Conservation (phyloP, 2,797 vertebrate species). For the Remorina albescens region DNA sequence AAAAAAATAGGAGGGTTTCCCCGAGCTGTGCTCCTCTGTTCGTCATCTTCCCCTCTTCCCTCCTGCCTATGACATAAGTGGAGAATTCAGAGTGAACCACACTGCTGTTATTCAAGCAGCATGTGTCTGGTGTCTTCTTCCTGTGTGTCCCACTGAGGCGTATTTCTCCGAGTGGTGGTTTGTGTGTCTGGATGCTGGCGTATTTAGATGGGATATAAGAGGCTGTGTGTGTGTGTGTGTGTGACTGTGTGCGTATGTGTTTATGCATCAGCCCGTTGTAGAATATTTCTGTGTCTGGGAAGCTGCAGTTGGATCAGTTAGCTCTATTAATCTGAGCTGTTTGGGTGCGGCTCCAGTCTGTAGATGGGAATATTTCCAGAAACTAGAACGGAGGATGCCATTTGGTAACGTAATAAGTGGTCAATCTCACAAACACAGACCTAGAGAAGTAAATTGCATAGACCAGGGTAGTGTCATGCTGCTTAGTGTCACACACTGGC, state of each 20-base stretch:
- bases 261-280: slow-evolving; percentile 6
- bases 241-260: background rate
- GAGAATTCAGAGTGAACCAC: slow-evolving; percentile 52
- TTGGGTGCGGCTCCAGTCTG: slow-evolving; percentile 54
- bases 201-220: background rate
- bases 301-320: slow-evolving; percentile 41
- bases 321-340: slow-evolving; percentile 12
- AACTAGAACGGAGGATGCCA: slow-evolving; percentile 35
- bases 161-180: slow-evolving; percentile 31
- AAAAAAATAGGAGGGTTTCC: slow-evolving; percentile 53
- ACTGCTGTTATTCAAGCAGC: slow-evolving; percentile 39
- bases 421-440: slow-evolving; percentile 9
- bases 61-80: slow-evolving; percentile 41
- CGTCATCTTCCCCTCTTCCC: background rate
- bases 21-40: slow-evolving; percentile 35
- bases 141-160: slow-evolving; percentile 38
- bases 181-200: slow-evolving; percentile 9
- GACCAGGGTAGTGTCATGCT: slow-evolving; percentile 12
- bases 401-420: slow-evolving; percentile 44
- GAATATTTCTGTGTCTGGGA: slow-evolving; percentile 38
- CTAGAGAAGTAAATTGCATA: slow-evolving; percentile 1
- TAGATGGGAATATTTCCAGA: slow-evolving; percentile 21
- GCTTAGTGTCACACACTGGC: background rate
- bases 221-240: background rate
- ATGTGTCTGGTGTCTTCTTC: slow-evolving; percentile 31